A percentile compares a stretch with the other conserved stretches of the same genome.
phyloP scores from a whole-genome alignment of 2,888 invertebrate species.

The Sphaeridia pumilis region DNA sequence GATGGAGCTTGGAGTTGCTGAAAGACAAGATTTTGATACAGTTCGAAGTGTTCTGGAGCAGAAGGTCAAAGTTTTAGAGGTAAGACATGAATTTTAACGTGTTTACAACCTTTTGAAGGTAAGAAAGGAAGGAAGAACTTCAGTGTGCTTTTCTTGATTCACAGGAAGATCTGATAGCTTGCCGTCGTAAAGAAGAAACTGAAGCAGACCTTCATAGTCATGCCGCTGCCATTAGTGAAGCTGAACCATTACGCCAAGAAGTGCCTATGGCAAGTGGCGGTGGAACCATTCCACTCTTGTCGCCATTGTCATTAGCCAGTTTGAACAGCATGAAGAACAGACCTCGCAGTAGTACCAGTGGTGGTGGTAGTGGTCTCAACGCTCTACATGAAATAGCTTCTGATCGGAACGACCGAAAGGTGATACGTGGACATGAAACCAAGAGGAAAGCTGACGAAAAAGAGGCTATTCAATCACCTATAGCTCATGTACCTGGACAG shows the following conservation, averaged over 20 bases:
- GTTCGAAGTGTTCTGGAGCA: constrained; percentile 18
- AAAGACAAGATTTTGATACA: constrained; percentile 22
- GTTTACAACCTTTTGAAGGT: background rate
- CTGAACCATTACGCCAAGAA: too few relatives aligned
- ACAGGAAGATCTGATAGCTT: constrained; percentile 23
- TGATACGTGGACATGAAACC: background rate
- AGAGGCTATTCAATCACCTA: constrained; percentile 20
- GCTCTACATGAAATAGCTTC: constrained; percentile 1
- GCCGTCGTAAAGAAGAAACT: constrained; percentile 18
- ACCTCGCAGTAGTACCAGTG: background rate
- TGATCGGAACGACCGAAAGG: background rate
- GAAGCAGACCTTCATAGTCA: too few relatives aligned
- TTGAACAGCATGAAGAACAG: background rate
- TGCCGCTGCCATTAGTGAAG: too few relatives aligned
- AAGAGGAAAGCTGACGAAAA: constrained; percentile 11
- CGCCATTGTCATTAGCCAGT: constrained; percentile 2
- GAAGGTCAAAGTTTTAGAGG: constrained; percentile 28
- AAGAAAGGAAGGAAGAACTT: too few relatives aligned
- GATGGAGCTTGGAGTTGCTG: constrained; percentile 16
- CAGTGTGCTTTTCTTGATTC: background rate
- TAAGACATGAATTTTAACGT: constrained; percentile 6
- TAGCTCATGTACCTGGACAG: constrained; percentile 19
- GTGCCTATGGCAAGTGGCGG: background rate
- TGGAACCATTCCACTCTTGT: constrained; percentile 5
- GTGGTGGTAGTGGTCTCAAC: too few relatives aligned